These are phyloP conservation scores for Tapera naevia DNA, from an alignment of 2,797 vertebrate genomes.

Conservation along the genomic window DNA sequence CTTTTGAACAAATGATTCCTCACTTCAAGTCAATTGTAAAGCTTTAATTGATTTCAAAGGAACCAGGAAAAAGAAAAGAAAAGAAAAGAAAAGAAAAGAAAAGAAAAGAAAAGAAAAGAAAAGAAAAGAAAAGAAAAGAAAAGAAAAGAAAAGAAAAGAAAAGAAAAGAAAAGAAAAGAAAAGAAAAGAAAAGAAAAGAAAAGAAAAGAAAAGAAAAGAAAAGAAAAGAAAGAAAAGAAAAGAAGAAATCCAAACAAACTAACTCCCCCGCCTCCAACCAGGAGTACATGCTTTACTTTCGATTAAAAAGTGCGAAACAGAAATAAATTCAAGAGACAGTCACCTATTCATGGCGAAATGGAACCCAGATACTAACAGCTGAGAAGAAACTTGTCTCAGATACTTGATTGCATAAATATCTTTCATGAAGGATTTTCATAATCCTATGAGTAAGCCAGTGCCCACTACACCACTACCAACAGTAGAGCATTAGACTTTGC, in stretches of 20 bases:
- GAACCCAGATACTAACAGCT: constrained; percentile 44
- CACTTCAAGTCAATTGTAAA: background rate
- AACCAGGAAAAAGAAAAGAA: background rate
- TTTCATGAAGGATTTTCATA: constrained; percentile 13
- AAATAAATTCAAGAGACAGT: constrained; percentile 39
- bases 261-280: background rate
- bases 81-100: background rate
- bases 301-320: constrained; percentile 19
- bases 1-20: background rate
- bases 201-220: background rate
- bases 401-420: background rate
- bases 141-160: background rate
- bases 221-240: accelerated
- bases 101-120: background rate
- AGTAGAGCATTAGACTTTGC: background rate
- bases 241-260: background rate
- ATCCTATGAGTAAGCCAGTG: background rate
- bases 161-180: accelerated
- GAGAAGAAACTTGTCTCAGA: constrained; percentile 42
- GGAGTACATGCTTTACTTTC: background rate
- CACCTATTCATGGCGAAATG: constrained; percentile 44
- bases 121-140: background rate
- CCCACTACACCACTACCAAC: background rate
- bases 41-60: background rate
- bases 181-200: background rate